These are phyloP conservation scores for Rhinichthys osculus DNA, from an alignment of 2,797 vertebrate species.

Conservation along the genomic window DNA sequence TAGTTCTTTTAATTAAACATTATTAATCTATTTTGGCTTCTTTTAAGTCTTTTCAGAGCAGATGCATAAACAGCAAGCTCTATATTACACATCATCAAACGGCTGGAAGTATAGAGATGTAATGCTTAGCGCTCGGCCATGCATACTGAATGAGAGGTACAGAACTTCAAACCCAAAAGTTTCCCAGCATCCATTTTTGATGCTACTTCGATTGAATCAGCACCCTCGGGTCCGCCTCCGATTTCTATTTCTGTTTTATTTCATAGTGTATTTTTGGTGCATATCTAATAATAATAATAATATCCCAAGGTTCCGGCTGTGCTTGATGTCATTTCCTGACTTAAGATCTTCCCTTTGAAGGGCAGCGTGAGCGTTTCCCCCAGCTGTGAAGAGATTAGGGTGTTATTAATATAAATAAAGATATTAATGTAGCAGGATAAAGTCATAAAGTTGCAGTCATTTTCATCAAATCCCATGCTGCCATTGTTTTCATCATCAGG, in stretches of 20 bases:
- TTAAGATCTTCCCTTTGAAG: slow-evolving; percentile 47
- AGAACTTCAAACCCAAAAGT: slow-evolving; percentile 29
- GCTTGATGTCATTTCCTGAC: slow-evolving; percentile 50
- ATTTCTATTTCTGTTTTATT: slow-evolving; percentile 37
- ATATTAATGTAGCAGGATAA: slow-evolving; percentile 15
- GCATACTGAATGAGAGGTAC: slow-evolving; percentile 1
- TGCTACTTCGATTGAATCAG: slow-evolving; percentile 2
- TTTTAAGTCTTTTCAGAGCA: background rate
- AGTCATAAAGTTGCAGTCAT: background rate
- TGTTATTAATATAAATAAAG: slow-evolving; percentile 45
- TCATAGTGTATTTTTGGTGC: background rate
- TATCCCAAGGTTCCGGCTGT: slow-evolving; percentile 27
- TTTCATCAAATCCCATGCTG: slow-evolving; percentile 7
- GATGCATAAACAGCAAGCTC: background rate
- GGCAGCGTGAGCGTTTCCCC: slow-evolving; percentile 16
- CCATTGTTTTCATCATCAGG: slow-evolving; percentile 34
- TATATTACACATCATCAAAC: background rate
- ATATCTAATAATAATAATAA: slow-evolving; percentile 38
- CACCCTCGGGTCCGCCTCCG: slow-evolving; percentile 12
- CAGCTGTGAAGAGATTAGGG: slow-evolving; percentile 10
- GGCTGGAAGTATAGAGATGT: background rate
- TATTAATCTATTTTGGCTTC: background rate
- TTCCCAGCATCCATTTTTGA: slow-evolving; percentile 24
- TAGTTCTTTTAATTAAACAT: background rate
- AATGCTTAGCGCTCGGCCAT: background rate